A percentile compares a stretch with the other conserved stretches of the same genome.
phyloP scores from a whole-genome alignment of 1,140 invertebrate species.

The Aphidius gifuensis region DNA sequence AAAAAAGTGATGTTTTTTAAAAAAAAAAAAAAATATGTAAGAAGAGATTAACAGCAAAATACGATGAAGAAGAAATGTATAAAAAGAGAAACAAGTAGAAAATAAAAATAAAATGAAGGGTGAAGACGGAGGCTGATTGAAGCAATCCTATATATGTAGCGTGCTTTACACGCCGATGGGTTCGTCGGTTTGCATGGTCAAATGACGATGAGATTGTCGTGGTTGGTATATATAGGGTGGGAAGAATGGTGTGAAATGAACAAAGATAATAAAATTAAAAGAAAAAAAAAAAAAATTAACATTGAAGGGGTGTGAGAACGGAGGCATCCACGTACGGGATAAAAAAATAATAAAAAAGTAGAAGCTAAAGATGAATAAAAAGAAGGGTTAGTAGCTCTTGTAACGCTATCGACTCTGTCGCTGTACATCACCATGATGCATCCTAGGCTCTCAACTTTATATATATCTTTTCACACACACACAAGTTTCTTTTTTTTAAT shows the following conservation, averaged over 20 bases:
- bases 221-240: constrained; percentile 15
- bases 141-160: constrained; percentile 13
- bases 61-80: constrained; percentile 11
- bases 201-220: constrained; percentile 21
- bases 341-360: constrained; percentile 9
- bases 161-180: constrained; percentile 37
- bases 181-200: constrained; percentile 10
- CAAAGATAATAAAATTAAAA: constrained; percentile 11
- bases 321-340: constrained; percentile 16
- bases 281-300: background rate
- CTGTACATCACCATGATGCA: constrained; percentile 56
- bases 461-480: no score
- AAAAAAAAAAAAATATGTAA: constrained; percentile 17
- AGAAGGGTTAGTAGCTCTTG: constrained; percentile 55
- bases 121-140: constrained; percentile 22
- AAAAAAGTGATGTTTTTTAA: background rate
- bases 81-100: constrained; percentile 7
- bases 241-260: constrained; percentile 17
- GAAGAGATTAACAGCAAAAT: constrained; percentile 13
- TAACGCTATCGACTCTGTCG: constrained; percentile 56
- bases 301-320: constrained; percentile 17
- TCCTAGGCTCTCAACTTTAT: constrained; percentile 39
- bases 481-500: no score
- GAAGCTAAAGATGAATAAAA: constrained; percentile 9
- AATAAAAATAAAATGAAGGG: constrained; percentile 13